Evolutionary conservation across 2,797 vertebrate species (phyloP).

Genomic region (Todus mexicanus): DNA sequence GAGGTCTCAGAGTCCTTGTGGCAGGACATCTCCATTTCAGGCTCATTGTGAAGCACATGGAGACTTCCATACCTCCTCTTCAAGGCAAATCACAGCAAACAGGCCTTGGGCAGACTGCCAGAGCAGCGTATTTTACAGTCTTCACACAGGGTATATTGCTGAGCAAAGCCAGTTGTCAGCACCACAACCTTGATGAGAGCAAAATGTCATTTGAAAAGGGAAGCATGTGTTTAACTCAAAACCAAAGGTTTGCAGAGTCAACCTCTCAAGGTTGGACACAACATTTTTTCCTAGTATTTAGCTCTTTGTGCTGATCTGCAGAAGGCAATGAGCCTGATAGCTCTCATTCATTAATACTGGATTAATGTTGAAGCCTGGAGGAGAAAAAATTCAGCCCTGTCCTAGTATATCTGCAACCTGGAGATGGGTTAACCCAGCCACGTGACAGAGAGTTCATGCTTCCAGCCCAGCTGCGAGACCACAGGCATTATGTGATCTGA

Average conservation of each 20-base stretch:
- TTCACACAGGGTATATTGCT: neutral
- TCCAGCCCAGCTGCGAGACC: neutral
- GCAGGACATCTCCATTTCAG: neutral
- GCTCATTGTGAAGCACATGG: neutral
- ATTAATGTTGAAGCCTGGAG: neutral
- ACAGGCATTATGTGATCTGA: neutral
- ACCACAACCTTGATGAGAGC: neutral
- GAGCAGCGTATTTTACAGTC: neutral
- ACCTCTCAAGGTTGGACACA: neutral
- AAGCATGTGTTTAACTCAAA: neutral
- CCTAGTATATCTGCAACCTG: neutral
- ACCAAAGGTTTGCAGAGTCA: neutral
- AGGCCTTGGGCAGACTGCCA: neutral
- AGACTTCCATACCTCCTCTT: neutral
- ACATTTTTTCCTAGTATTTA: neutral
- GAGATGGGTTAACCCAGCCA: neutral
- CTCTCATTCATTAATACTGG: neutral
- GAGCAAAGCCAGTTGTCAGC: neutral
- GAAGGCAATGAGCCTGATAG: neutral
- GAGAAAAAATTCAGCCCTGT: neutral
- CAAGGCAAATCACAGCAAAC: neutral
- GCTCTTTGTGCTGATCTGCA: neutral
- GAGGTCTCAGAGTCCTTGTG: neutral
- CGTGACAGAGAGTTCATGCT: neutral
- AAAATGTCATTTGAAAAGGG: neutral